These are phyloP conservation scores for Rhodophaea formosa DNA, from an alignment of 2,888 invertebrate genomes.

Conservation along the genomic window DNA sequence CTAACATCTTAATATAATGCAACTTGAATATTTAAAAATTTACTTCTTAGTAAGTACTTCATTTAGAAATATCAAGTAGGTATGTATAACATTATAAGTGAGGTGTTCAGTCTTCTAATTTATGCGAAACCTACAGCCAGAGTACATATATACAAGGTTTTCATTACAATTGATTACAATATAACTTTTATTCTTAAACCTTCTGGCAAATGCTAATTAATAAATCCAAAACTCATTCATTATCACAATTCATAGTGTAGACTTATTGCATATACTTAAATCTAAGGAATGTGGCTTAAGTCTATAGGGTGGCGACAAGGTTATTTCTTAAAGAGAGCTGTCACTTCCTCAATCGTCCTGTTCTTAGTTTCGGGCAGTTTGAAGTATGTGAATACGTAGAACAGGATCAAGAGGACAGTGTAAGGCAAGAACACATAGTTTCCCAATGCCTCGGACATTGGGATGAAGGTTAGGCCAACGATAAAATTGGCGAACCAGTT, in stretches of 20 bases:
- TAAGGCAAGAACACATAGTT: slow-evolving; percentile 73
- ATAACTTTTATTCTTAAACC: background rate
- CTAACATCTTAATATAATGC: background rate
- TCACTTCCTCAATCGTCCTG: slow-evolving; percentile 74
- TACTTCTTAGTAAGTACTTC: slow-evolving; percentile 61
- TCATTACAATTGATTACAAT: background rate
- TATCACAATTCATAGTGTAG: slow-evolving; percentile 54
- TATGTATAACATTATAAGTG: slow-evolving; percentile 44
- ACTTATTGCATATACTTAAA: slow-evolving; percentile 50
- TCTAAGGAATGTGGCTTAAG: slow-evolving; percentile 23
- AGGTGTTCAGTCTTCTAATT: slow-evolving; percentile 63
- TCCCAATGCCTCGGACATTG: slow-evolving; percentile 57
- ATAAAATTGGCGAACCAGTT: slow-evolving; percentile 79
- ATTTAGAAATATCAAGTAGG: slow-evolving; percentile 50
- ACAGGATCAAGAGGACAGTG: slow-evolving; percentile 66
- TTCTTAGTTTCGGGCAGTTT: slow-evolving; percentile 78
- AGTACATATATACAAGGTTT: background rate
- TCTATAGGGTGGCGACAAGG: slow-evolving; percentile 29
- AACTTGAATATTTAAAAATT: slow-evolving; percentile 30
- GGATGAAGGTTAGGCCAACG: slow-evolving; percentile 72
- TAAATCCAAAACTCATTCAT: slow-evolving; percentile 32
- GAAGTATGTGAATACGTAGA: slow-evolving; percentile 71
- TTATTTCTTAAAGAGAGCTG: slow-evolving; percentile 73
- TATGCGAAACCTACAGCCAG: slow-evolving; percentile 33
- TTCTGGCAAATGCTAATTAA: background rate